Evolutionary conservation across 2,888 invertebrate genomes (phyloP), one percentile per base, ranked within the genome.

Genomic region (Phalera bucephala): DNA sequence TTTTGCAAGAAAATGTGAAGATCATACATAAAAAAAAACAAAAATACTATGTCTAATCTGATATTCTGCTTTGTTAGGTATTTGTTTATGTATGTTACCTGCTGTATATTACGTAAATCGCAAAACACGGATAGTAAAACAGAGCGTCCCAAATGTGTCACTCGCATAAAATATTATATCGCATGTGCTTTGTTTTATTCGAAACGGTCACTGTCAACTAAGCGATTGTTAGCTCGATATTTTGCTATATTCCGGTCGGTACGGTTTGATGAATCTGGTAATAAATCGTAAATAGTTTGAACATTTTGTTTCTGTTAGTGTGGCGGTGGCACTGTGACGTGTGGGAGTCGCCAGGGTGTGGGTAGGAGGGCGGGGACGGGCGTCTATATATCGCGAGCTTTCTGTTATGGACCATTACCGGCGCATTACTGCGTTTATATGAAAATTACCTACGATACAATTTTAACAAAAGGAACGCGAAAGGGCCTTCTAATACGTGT

Each of bases 381-480:
- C 56, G 52, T 58, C 61, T 65, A 67, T 75, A 78, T 72, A 79
- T 73, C 60, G 67, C 69, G 59, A 72, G 78, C 75, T 76, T 79
- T 79, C 74, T 68, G 76, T 72, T 80, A 80, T 77, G 78, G 79
- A 64, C 79, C 76, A 80, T 80, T 80, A 80, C 74, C 68, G 59
- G 64, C 71, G 67, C 75, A 78, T 79, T 80, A 79, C 72, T 72
- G 67, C 66, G 72, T 62, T 72, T 72, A 64, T 76, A n/a, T n/a
- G n/a, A n/a, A n/a, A n/a, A n/a, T n/a, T n/a, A n/a, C n/a, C n/a
- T n/a, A n/a, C n/a, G n/a, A n/a, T n/a, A n/a, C n/a, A n/a, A n/a
- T n/a, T n/a, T n/a, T n/a, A n/a, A n/a, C n/a, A n/a, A n/a, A n/a
- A n/a, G n/a, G n/a, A 71, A 66, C 54, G 57, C 52, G 52, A 49